Conservation (phyloP, 2,113 vertebrate species). For the Lagopus leucura region DNA sequence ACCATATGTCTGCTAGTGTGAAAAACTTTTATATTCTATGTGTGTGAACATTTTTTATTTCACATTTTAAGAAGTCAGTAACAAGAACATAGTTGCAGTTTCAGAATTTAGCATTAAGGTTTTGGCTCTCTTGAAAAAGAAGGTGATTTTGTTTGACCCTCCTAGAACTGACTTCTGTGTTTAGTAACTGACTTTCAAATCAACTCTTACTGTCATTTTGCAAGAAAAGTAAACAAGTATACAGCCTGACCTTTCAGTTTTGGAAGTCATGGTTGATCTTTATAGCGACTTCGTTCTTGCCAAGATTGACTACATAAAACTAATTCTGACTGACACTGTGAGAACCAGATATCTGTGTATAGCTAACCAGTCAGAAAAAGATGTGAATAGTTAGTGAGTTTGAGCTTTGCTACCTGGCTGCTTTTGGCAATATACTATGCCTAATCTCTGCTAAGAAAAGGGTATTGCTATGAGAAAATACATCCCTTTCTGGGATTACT, state of each 20-base stretch:
- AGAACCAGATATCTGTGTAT: background rate
- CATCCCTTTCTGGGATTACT: background rate
- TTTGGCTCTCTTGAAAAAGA: background rate
- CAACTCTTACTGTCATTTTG: background rate
- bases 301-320: background rate
- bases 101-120: background rate
- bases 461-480: background rate
- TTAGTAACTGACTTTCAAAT: background rate
- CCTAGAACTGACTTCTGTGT: background rate
- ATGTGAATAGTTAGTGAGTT: background rate
- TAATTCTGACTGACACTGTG: background rate
- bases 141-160: background rate
- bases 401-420: background rate
- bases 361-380: slow-evolving; percentile 23
- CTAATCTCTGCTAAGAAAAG: background rate
- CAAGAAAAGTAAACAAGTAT: background rate
- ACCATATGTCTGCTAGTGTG: background rate
- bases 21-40: background rate
- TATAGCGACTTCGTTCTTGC: slow-evolving; percentile 34
- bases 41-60: background rate
- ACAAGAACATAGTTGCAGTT: background rate
- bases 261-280: background rate
- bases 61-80: background rate
- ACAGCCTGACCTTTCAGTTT: background rate
- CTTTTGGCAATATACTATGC: background rate